These are phyloP conservation scores for Oreochromis aureus DNA, from an alignment of 2,113 vertebrate genomes.

Conservation along the genomic window DNA sequence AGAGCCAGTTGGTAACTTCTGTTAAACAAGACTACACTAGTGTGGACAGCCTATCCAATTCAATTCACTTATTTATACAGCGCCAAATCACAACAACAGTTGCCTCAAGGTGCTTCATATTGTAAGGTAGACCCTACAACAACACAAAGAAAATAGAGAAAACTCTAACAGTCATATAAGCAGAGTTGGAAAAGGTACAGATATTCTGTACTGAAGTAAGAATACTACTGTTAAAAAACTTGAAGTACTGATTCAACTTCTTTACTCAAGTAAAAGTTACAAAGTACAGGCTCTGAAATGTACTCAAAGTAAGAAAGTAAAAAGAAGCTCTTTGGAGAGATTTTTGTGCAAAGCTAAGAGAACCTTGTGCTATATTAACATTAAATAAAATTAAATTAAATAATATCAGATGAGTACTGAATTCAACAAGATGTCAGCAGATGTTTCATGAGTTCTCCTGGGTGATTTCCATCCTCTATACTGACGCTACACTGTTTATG, in stretches of 20 bases:
- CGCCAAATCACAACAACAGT: background rate
- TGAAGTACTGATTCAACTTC: no score
- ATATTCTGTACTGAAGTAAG: background rate
- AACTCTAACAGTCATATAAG: background rate
- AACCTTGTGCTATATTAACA: background rate
- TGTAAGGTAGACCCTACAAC: background rate
- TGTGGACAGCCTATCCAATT: background rate
- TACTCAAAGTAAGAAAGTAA: background rate
- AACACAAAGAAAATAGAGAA: background rate
- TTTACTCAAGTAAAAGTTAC: background rate
- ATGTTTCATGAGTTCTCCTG: background rate
- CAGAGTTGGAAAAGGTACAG: background rate
- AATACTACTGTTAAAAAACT: background rate
- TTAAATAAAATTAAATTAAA: accelerated
- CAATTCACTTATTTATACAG: background rate
- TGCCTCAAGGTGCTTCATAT: background rate
- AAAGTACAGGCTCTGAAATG: background rate
- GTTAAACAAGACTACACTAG: background rate
- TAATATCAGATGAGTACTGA: background rate
- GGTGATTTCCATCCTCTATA: background rate
- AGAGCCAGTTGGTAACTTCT: background rate
- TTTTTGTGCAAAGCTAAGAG: background rate
- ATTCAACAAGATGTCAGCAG: background rate
- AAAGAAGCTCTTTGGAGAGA: background rate
- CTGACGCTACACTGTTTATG: background rate